Conservation (phyloP, 2,797 vertebrate species). For the Sebastes iracundus region DNA sequence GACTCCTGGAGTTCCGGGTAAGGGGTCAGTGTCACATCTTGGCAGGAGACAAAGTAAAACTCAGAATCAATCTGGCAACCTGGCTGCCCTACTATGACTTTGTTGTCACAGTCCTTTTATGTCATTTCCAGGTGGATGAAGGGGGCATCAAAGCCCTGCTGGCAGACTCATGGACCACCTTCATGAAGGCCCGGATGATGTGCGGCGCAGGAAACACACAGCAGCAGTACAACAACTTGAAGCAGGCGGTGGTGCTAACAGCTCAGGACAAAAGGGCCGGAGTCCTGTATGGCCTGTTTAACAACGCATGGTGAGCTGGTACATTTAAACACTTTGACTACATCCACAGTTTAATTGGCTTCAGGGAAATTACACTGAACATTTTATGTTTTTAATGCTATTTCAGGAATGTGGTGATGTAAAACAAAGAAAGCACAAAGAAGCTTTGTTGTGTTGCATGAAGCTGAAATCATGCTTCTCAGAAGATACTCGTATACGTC, state of each 20-base stretch:
- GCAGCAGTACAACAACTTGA: constrained; percentile 86
- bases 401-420: neutral
- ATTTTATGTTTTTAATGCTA: neutral
- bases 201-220: constrained; percentile 82
- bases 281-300: constrained; percentile 85
- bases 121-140: constrained; percentile 79
- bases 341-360: neutral
- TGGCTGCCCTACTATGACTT: neutral
- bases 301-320: constrained; percentile 83
- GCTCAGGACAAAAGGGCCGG: constrained; percentile 77
- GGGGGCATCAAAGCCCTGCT: constrained; percentile 79
- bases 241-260: constrained; percentile 80
- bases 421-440: neutral
- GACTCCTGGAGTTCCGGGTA: neutral
- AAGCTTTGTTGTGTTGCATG: neutral
- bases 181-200: constrained; percentile 86
- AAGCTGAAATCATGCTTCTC: neutral
- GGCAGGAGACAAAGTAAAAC: neutral
- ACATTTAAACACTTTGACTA: neutral
- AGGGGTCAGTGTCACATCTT: neutral
- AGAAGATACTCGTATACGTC: neutral
- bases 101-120: neutral
- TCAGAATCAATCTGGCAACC: neutral
- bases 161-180: constrained; percentile 85
- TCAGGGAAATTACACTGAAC: neutral